Conservation (phyloP, 2,888 invertebrate species). For the Zygogramma bicolorata region DNA sequence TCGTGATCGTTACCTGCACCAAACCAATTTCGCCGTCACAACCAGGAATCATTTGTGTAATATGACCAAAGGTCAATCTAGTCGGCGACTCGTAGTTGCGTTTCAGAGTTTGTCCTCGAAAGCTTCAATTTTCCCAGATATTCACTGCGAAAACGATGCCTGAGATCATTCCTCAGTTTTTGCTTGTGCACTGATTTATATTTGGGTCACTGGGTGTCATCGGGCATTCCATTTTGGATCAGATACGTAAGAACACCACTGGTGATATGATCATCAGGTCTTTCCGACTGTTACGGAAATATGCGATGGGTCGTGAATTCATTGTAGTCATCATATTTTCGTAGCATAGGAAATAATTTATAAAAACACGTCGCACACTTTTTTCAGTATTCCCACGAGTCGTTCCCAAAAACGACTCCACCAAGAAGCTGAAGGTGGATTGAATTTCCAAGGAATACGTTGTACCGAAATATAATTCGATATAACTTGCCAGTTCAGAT, state of each 20-base stretch:
- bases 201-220: neutral
- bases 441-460: conserved; percentile 57
- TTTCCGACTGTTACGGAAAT: neutral
- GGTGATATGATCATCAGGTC: neutral
- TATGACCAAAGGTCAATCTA: neutral
- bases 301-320: too few relatives aligned
- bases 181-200: neutral
- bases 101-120: too few relatives aligned
- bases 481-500: conserved; percentile 38
- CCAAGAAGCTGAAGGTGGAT: conserved; percentile 62
- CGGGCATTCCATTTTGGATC: neutral
- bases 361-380: conserved; percentile 57
- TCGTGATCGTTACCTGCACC: neutral
- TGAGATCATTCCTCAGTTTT: neutral
- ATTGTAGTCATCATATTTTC: conserved; percentile 48
- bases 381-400: conserved; percentile 60
- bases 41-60: neutral
- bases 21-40: neutral
- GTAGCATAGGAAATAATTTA: conserved; percentile 50
- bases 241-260: neutral
- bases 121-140: neutral
- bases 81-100: too few relatives aligned
- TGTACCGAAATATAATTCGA: conserved; percentile 29
- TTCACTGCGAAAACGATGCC: too few relatives aligned
- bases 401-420: conserved; percentile 66